These are phyloP conservation scores for Pentalonia nigronervosa DNA, from an alignment of 1,140 invertebrate genomes.

Conservation along the genomic window DNA sequence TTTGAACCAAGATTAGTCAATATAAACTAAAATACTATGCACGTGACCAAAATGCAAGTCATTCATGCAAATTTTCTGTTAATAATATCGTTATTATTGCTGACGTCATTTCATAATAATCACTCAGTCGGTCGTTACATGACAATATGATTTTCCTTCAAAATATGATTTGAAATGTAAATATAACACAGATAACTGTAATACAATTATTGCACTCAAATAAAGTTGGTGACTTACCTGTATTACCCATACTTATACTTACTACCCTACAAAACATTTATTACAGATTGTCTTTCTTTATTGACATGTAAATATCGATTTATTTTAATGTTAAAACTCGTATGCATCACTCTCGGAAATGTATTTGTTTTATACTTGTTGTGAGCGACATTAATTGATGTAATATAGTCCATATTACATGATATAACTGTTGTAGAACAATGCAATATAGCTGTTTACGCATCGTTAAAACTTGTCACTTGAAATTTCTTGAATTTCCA, in stretches of 20 bases:
- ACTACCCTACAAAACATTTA: neutral
- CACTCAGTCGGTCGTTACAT: neutral
- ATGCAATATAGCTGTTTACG: conserved; percentile 8
- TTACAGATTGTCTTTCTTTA: neutral
- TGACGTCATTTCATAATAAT: conserved; percentile 27
- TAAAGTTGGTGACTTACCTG: neutral
- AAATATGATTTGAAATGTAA: neutral
- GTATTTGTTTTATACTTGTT: neutral
- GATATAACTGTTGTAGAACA: conserved; percentile 2
- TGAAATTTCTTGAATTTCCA: conserved; percentile 8
- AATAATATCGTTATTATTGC: conserved; percentile 32
- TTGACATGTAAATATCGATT: neutral
- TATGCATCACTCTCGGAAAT: neutral
- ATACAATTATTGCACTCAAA: neutral
- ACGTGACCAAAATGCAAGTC: conserved; percentile 29
- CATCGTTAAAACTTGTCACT: conserved; percentile 43
- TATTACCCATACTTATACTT: neutral
- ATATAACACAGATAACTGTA: neutral
- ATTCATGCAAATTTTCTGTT: conserved; percentile 31
- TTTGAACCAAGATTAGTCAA: neutral
- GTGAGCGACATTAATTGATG: neutral
- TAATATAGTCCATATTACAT: neutral
- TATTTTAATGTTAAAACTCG: neutral
- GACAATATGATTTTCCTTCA: neutral
- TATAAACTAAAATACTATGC: neutral